Evolutionary conservation across 2,797 vertebrate genomes (phyloP).

Genomic region (Delichon dasypus): DNA sequence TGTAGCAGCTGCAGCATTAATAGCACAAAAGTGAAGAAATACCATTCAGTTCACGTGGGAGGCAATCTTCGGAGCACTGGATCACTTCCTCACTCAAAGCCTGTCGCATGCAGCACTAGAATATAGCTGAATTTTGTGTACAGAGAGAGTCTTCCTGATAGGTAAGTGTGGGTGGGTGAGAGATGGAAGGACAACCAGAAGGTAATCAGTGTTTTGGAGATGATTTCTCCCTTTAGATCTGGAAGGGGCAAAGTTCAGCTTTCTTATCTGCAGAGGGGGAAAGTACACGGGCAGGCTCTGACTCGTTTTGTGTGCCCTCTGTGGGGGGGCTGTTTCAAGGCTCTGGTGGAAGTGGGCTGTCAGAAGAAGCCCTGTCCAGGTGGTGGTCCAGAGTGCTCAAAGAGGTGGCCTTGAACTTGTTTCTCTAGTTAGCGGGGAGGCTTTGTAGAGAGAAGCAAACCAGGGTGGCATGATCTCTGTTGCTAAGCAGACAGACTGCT

Average conservation of each 20-base stretch:
- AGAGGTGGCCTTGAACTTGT: constrained; percentile 21
- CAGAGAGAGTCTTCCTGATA: background rate
- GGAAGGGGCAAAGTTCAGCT: constrained; percentile 55
- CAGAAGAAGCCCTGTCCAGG: background rate
- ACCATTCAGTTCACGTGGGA: background rate
- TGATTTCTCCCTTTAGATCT: constrained; percentile 35
- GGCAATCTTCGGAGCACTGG: background rate
- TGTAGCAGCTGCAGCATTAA: background rate
- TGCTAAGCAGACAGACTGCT: constrained; percentile 23
- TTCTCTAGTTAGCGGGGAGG: background rate
- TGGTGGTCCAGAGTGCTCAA: background rate
- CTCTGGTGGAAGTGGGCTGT: background rate
- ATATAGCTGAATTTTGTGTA: background rate
- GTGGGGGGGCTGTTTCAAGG: background rate
- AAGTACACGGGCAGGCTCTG: background rate
- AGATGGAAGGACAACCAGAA: background rate
- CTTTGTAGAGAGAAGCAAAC: background rate
- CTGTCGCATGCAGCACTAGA: background rate
- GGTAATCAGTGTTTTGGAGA: constrained; percentile 26
- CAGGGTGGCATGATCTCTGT: background rate
- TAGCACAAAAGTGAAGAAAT: background rate
- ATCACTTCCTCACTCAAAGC: background rate
- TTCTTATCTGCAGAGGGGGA: constrained; percentile 48
- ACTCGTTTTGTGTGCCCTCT: background rate
- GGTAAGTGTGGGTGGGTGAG: background rate